Evolutionary conservation across 2,888 invertebrate genomes (phyloP), one percentile per base, ranked within the genome.

Genomic region (Hydroisotoma schaefferi): DNA sequence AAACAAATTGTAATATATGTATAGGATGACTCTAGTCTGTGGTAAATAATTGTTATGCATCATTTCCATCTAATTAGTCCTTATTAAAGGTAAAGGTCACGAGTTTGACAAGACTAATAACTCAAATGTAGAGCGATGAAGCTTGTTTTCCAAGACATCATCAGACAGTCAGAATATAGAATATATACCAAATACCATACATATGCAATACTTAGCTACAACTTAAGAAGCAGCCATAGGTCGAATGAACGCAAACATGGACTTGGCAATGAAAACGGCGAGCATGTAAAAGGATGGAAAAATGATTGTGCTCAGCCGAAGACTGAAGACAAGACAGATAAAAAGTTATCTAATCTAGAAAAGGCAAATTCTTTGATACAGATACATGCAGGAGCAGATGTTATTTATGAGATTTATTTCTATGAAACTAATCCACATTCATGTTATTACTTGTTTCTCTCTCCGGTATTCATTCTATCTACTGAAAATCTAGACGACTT

Each of bases 51-150:
- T 66, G 56, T 61, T 59, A 65, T 67, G 69, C 69, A 65, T 67
- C 67, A 69, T 69, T 67, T 67, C 57, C 69, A 69, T 69, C 67
- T 67, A 69, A 69, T 69, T 69, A 67, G 65, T 55, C 57, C 58
- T 64, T 63, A 67, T 67, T 63, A 63, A 59, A 61, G 60, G 60
- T 58, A 69, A 67, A 65, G 61, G 60, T 63, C 67, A 67, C 61
- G 61, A 60, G 55, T 63, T 61, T 67, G 69, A 69, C 69, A 65
- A 61, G 55, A 18, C 56, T 65, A 67, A 69, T 69, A 69, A 69
- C 59, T 69, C 66, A 69, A 68, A 63, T 66, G 59, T 63, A 58
- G 66, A 66, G 66, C 66, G 55, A 66, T 61, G 62, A 55, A 52
- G 66, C 60, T 49, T 61, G 65, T 65, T 65, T 65, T 63, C 62